A percentile compares a stretch with the other conserved stretches of the same genome.
phyloP scores from a whole-genome alignment of 2,888 invertebrate species.

The Nomada flava region DNA sequence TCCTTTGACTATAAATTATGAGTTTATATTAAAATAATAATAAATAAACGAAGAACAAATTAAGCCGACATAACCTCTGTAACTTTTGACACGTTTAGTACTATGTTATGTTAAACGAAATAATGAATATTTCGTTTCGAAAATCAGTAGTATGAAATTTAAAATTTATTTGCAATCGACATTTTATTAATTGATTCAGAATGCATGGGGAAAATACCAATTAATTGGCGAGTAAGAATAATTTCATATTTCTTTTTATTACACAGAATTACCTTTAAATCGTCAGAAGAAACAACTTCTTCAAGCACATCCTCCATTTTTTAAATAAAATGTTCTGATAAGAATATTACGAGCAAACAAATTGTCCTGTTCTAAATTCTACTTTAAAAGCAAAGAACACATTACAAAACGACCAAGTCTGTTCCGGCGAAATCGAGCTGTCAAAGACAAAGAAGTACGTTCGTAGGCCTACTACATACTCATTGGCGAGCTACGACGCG shows the following conservation, averaged over 20 bases:
- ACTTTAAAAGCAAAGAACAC: conserved; percentile 42
- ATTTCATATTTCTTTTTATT: background rate
- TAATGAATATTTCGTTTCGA: background rate
- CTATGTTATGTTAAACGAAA: background rate
- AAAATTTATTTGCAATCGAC: background rate
- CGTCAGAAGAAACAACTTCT: conserved; percentile 92
- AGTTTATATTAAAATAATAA: background rate
- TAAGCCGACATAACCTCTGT: conserved; percentile 41
- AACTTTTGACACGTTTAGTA: background rate
- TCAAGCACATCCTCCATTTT: conserved; percentile 92
- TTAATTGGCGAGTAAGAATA: background rate
- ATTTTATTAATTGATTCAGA: background rate
- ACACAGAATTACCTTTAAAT: conserved; percentile 89
- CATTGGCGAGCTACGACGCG: conserved; percentile 31
- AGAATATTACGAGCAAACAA: conserved; percentile 29
- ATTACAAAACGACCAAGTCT: conserved; percentile 45
- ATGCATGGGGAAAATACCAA: background rate
- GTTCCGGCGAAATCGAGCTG: conserved; percentile 37
- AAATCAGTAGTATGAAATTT: background rate
- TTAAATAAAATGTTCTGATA: conserved; percentile 3
- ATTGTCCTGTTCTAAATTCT: conserved; percentile 37
- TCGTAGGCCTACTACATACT: background rate
- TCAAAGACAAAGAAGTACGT: conserved; percentile 40
- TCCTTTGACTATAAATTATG: background rate
- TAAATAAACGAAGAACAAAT: background rate